Conservation (phyloP, 2,797 vertebrate genomes). For the Hafferia zeledoni region DNA sequence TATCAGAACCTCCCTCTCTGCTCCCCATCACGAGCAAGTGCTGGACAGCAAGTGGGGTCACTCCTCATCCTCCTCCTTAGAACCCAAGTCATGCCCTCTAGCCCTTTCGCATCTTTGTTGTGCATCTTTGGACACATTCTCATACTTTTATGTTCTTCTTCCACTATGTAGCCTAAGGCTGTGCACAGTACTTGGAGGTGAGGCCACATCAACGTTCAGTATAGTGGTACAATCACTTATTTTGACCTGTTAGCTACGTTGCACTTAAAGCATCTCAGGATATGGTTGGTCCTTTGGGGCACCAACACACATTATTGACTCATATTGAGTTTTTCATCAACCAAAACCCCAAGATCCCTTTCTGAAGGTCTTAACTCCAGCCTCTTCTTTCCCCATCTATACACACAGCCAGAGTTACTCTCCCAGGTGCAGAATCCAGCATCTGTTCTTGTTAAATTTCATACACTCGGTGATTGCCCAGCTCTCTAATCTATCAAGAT, state of each 20-base stretch:
- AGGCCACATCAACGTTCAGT: rapidly evolving
- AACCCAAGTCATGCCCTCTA: not conserved
- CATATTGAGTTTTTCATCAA: not conserved
- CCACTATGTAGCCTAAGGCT: not conserved
- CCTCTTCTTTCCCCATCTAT: not conserved
- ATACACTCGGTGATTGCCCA: not conserved
- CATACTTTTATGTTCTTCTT: not conserved
- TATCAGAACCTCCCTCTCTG: not conserved
- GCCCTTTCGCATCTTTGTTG: not conserved
- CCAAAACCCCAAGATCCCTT: not conserved
- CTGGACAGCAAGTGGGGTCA: not conserved
- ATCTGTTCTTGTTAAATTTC: not conserved
- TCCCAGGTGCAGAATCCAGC: not conserved
- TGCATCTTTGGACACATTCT: not conserved
- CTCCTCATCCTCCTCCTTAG: not conserved
- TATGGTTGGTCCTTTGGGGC: not conserved
- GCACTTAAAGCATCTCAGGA: not conserved
- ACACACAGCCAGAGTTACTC: not conserved
- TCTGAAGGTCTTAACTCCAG: not conserved
- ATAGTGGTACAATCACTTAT: not conserved
- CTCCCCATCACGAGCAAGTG: not conserved
- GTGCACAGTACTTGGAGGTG: not conserved
- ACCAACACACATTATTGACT: not conserved
- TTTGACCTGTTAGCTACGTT: rapidly evolving
- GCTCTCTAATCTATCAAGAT: not conserved